Conservation (phyloP, 2,888 invertebrate genomes). For the Cenopis cana region DNA sequence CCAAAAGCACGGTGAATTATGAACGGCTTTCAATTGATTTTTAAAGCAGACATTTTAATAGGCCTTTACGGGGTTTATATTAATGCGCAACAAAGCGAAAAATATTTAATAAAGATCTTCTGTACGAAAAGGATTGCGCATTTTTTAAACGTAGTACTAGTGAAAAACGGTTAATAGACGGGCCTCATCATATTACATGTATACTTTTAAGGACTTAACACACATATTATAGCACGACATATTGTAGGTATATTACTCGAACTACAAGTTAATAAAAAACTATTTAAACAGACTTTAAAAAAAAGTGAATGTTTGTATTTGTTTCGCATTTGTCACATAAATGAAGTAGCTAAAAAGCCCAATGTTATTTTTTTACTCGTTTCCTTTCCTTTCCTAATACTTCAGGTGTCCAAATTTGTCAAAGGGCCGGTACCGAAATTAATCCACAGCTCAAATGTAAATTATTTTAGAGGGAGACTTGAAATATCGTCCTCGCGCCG, state of each 20-base stretch:
- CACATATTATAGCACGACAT: not conserved
- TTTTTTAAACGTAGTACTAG: constrained; percentile 58
- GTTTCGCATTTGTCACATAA: not conserved
- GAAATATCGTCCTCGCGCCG: constrained; percentile 75
- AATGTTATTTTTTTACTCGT: not conserved
- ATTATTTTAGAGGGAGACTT: constrained; percentile 76
- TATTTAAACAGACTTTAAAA: not conserved
- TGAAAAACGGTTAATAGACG: constrained; percentile 22
- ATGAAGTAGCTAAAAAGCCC: not conserved
- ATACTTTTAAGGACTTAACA: too few relatives aligned
- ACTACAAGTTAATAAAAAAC: not conserved
- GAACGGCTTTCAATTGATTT: constrained; percentile 68
- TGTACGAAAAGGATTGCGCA: constrained; percentile 58
- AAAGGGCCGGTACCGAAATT: constrained; percentile 75
- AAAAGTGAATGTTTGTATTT: not conserved
- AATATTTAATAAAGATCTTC: constrained; percentile 77
- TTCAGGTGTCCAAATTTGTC: constrained; percentile 45
- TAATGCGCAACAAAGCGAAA: constrained; percentile 74
- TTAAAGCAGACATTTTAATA: constrained; percentile 74
- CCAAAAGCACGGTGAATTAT: constrained; percentile 66
- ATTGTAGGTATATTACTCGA: not conserved
- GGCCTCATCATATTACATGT: too few relatives aligned
- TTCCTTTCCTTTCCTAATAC: not conserved
- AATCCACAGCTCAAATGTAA: constrained; percentile 70
- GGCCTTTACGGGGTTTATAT: constrained; percentile 71